Conservation (phyloP, 2,888 invertebrate genomes). For the Merodon equestris region DNA sequence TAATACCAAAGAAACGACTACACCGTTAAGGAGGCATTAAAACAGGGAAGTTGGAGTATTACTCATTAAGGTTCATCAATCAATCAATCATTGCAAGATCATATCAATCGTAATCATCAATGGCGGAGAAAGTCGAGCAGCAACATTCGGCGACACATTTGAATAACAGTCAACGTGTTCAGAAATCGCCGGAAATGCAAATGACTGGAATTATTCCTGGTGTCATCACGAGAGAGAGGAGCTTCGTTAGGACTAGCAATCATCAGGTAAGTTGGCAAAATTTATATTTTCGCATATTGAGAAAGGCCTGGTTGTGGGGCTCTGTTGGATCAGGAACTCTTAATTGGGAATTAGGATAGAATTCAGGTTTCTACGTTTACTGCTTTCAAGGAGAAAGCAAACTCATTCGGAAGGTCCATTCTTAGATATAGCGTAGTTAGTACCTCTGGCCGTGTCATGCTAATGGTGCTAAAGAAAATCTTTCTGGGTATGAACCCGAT, state of each 20-base stretch:
- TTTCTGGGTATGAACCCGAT: no score
- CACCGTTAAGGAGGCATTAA: slow-evolving; percentile 2
- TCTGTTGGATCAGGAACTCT: no score
- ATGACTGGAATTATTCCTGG: slow-evolving; percentile 73
- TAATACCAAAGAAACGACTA: slow-evolving; percentile 56
- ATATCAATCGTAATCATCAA: slow-evolving; percentile 61
- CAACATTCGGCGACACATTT: slow-evolving; percentile 70
- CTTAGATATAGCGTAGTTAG: no score
- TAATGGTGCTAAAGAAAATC: no score
- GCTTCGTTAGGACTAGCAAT: slow-evolving; percentile 83
- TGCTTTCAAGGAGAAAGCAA: no score
- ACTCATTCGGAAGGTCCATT: no score
- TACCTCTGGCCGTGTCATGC: no score
- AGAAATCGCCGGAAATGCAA: slow-evolving; percentile 77
- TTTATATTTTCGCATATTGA: no score
- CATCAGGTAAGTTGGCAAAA: slow-evolving; percentile 77
- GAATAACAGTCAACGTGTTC: slow-evolving; percentile 74
- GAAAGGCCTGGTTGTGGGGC: no score
- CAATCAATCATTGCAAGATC: background rate
- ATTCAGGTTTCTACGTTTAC: no score
- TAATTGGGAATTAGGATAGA: no score
- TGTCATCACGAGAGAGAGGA: slow-evolving; percentile 84
- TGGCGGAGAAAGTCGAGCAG: slow-evolving; percentile 78
- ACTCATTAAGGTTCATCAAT: slow-evolving; percentile 14
- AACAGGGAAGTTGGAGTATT: slow-evolving; percentile 21